Base-by-base conservation (phyloP, 2,797 vertebrate species). In the Astyanax mexicanus region DNA sequence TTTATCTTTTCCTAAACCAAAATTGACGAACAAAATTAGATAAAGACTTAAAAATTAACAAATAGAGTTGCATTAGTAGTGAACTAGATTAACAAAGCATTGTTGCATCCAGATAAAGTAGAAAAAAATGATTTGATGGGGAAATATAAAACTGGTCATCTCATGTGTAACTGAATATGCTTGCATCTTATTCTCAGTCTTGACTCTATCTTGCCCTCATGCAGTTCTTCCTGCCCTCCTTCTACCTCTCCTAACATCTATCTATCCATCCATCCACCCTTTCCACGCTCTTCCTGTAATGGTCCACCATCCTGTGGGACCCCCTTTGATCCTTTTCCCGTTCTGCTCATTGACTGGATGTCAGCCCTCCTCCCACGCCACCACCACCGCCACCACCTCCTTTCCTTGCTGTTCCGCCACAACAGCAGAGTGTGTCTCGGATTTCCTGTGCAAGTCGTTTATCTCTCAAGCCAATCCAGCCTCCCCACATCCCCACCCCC, bases 371-470 rank as follows among this genome's bases (percentile, higher is more conserved):
- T 72, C 76, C 69, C 76, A 68, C 76, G 38, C 40, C 11, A 4
- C 17, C 76, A 72, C 69, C 52, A 4, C 17, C 76, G 72, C 69
- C 52, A 60, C 44, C 25, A 19, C 38, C 23, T 45, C 27, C 10
- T 49, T 69, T 72, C 55, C 44, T 78, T 67, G 38, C 62, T 66
- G 60, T 60, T 78, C 44, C 54, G 23, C 76, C 62, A 78, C 76
- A 78, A 72, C 57, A 55, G 76, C 62, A 45, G 75, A 66, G 61
- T 55, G 32, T 72, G 62, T 58, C 76, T 78, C 76, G 54, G 76
- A 72, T 78, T 78, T 78, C 76, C 69, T 77, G 58, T 71, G 47
- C 12, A 44, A 32, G 65, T 58, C 75, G 42, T 78, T 72, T 78
- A 78, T 78, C 62, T 65, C 61, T 21, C 9, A 23, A 40, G 2